Percentiles rank a stretch among this genome's conserved stretches.
Conservation (phyloP, 2,113 vertebrate genomes). For the Actinemys pallida region DNA sequence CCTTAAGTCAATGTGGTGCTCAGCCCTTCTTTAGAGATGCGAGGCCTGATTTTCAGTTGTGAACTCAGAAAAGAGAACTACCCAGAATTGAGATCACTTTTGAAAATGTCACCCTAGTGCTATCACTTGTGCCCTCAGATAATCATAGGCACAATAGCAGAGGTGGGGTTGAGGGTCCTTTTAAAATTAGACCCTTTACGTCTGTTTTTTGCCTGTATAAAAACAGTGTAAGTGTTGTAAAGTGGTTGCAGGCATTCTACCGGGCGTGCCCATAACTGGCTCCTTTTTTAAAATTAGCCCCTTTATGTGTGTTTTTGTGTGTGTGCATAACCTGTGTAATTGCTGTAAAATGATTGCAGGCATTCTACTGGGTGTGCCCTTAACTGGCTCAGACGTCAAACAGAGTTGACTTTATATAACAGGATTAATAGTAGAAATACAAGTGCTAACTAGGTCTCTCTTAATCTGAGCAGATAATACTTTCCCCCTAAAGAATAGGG, state of each 20-base stretch:
- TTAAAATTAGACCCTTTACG: neutral
- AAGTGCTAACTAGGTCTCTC: neutral
- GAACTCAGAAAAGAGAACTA: neutral
- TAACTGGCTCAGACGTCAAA: neutral
- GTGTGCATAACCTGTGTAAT: neutral
- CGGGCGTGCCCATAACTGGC: neutral
- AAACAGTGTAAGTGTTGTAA: neutral
- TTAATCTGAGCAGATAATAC: neutral
- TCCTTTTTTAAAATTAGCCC: neutral
- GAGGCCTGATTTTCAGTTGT: too few relatives aligned
- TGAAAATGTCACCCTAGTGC: neutral
- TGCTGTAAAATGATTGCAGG: neutral
- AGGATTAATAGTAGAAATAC: conserved; percentile 8
- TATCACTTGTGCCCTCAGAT: neutral
- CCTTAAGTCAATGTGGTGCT: neutral
- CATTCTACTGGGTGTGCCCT: neutral
- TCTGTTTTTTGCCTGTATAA: neutral
- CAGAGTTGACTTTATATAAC: conserved; percentile 40
- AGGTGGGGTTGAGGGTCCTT: neutral
- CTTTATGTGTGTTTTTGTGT: neutral
- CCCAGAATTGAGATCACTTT: neutral
- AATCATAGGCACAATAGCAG: neutral
- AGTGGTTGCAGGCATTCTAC: neutral
- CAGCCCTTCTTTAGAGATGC: neutral
- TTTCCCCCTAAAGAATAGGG: neutral